Base-by-base conservation (phyloP, 2,888 invertebrate genomes). In the Leptogaster cylindrica region DNA sequence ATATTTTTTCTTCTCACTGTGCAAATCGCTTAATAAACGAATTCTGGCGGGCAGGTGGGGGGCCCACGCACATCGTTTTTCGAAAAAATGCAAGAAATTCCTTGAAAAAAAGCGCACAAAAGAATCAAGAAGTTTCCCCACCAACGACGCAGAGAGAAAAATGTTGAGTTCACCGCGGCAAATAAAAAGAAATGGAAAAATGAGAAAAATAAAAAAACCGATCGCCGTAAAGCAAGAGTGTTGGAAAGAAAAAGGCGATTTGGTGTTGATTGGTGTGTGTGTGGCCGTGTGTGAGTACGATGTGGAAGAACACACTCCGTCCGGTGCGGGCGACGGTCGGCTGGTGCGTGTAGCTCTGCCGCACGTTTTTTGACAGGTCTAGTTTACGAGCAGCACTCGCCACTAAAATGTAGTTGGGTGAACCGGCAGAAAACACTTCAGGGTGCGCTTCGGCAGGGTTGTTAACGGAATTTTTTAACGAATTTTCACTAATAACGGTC, bases 161-260 rank as follows among this genome's bases (percentile, higher is more conserved):
- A 52, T 52, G 33, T 55, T 31, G 39, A 55, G 36, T 55, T 55
- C 33, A 55, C 55, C 20, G 55, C 36, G 14, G 31, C 36, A 36
- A 50, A 6, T 10, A 27, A 52, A 52, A 52, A 55, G 36, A 55
- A 55, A 18, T 36, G 44, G 28, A 23, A 14, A n/a, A n/a, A n/a
- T n/a, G n/a, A n/a, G n/a, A n/a, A n/a, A n/a, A n/a, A n/a, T n/a
- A n/a, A n/a, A n/a, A 61, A 61, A 33, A 61, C 44, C 23, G 44
- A 61, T 16, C 16, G 18, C 61, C 41, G 61, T 28, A n/a, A 61
- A 44, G 61, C 16, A 27, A 48, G 18, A 44, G 61, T 61, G 61
- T 61, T 61, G 61, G 61, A 61, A 61, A 61, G 61, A 61, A 61
- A 44, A 61, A 44, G 61, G 44, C 25, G 41, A 61, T 44, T 28